Evolutionary conservation across 1,140 invertebrate species (phyloP), one percentile per base, ranked within the genome.

Genomic region (Cydia pomonella): DNA sequence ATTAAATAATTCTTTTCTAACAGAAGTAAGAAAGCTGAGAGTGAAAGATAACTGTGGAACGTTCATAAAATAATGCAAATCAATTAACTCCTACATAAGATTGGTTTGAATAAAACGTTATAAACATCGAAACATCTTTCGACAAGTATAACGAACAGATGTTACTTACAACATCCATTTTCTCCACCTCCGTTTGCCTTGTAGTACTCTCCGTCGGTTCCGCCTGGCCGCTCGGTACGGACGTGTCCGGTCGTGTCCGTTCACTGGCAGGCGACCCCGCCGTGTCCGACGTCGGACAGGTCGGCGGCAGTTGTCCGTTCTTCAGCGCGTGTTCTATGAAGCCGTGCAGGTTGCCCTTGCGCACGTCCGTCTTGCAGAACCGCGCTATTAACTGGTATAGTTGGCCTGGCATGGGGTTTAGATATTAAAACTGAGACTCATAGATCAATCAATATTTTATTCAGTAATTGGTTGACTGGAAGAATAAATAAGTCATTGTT

Each of bases 321-420:
- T 25, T 72, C 0, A 89, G 44, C 5, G 66, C 66, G 63, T 81
- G 77, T 25, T 80, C 69, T 27, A 89, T 59, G 53, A 75, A 88
- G 10, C 33, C n/a, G 16, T 82, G 79, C 23, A 89, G 50, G 10
- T 78, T 63, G 5, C 62, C 47, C 7, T 41, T 74, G 5, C 69
- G 47, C 0, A 78, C 76, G 13, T 82, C 78, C 0, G 76, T 82
- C 5, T 80, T 38, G 10, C 81, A 81, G 76, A 83, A 93, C 7
- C 82, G 62, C 21, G 85, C n/a, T 74, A 93, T 79, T 53, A 87
- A 79, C 29, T 81, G 78, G 77, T 89, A 92, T 6, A 92, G 78
- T 47, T 91, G 81, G n/a, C 89, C 92, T 93, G 80, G 27, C 87
- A 84, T 50, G 69, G 13, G 38, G 47, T 50, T 50, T 50, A 27